Evolutionary conservation across 2,113 vertebrate genomes (phyloP), one percentile per base, ranked within the genome.

Genomic region (Nibea coibor): DNA sequence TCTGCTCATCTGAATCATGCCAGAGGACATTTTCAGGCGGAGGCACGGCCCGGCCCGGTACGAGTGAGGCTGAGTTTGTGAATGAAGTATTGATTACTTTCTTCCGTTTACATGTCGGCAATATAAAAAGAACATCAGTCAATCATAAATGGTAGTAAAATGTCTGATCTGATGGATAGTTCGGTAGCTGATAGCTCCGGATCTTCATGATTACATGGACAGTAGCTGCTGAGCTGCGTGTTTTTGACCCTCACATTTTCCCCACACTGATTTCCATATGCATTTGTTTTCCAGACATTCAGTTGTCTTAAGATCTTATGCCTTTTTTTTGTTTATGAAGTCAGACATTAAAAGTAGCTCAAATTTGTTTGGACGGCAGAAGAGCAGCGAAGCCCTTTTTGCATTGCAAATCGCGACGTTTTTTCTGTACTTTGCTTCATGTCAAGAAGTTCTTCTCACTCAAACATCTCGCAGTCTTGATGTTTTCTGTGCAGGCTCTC

Each of bases 321-420:
- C 24, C 65, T 73, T 82, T 59, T 88, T 35, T 74, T 81, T 86
- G 79, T 87, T 65, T 84, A 84, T 74, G 74, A 75, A 84, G 81
- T 78, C 78, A 43, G 76, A 82, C 83, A 80, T 89, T 90, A 57
- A 89, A 90, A 93, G 87, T 83, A 81, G 83, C 77, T 87, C 79
- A 57, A 0, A 91, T 92, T 92, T 93, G 89, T 93, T 90, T 75
- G 51, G 24, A 72, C 39, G 82, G 9, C 22, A 71, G 63, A 86
- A 63, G 79, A n/a, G 12, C 80, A 78, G 50, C 85, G 78, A 78
- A 80, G 45, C n/a, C 6, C 47, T 39, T 63, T 95, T 95, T 94
- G 93, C 93, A 94, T 91, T 92, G 88, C 93, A 95, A 94, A 93
- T 74, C 31, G 59, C 11, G 39, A 73, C 87, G 54, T 12, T 88